Conservation (phyloP, 2,797 vertebrate species). For the Eulemur rubriventer region DNA sequence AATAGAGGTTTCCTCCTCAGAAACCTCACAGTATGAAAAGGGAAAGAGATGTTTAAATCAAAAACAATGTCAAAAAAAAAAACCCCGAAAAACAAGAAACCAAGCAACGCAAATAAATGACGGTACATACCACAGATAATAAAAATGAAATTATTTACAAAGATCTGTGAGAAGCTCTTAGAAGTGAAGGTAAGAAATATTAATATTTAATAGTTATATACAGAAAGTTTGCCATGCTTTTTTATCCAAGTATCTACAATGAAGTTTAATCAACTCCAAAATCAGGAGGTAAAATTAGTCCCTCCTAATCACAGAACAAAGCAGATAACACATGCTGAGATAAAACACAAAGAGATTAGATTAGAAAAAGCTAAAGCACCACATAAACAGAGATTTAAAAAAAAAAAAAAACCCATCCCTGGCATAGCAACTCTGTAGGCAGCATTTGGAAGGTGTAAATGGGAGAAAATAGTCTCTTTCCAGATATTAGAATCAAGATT, state of each 20-base stretch:
- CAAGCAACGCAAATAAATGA: not conserved
- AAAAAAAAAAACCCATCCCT: not conserved
- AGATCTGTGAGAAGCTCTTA: not conserved
- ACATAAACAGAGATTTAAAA: not conserved
- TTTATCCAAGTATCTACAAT: not conserved
- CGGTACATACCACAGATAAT: not conserved
- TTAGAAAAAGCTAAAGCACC: not conserved
- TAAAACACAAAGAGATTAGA: not conserved
- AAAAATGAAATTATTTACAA: conserved; percentile 4
- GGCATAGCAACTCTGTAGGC: not conserved
- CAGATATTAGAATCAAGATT: not conserved
- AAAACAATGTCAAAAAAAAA: not conserved
- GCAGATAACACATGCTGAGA: not conserved
- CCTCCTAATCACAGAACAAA: not conserved
- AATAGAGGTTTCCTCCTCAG: not conserved
- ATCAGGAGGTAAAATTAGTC: not conserved
- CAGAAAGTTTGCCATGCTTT: not conserved
- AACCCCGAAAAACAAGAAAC: not conserved
- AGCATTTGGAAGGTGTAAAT: not conserved
- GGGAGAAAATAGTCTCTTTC: not conserved
- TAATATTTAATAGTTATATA: not conserved
- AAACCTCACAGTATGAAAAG: not conserved
- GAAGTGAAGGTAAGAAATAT: not conserved
- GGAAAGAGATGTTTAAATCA: not conserved
- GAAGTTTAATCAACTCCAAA: not conserved